Percentiles rank a stretch among this genome's conserved stretches.
phyloP scores from a whole-genome alignment of 2,113 vertebrate species.

The Pteropus alecto region DNA sequence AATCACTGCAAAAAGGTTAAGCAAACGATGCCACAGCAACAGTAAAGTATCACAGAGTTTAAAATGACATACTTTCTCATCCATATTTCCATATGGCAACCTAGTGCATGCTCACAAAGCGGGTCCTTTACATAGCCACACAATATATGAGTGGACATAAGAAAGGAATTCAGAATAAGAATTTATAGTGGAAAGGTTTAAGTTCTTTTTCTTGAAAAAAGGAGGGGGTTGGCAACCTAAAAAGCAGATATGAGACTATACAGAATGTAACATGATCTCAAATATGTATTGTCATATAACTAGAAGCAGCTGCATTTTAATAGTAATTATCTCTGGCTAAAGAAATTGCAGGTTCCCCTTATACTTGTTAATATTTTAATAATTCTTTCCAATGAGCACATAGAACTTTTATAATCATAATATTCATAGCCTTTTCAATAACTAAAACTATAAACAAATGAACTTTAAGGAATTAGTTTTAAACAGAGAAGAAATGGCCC shows the following conservation, averaged over 20 bases:
- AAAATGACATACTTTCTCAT: not conserved
- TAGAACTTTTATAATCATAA: not conserved
- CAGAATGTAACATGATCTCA: not conserved
- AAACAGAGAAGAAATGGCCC: not conserved
- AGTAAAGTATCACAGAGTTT: not conserved
- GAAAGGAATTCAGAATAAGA: not conserved
- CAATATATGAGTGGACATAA: rapidly evolving
- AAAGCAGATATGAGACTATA: not conserved
- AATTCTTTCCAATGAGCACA: not conserved
- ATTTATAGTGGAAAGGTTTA: not conserved
- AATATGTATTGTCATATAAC: too few species aligned
- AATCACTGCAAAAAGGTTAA: not conserved
- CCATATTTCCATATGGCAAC: not conserved
- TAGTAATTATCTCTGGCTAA: not conserved
- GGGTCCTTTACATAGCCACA: too few species aligned
- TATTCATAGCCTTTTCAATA: not conserved
- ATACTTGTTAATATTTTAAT: not conserved
- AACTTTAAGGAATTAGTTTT: not conserved
- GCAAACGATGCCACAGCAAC: not conserved
- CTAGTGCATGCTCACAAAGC: not conserved
- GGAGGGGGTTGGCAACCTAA: not conserved
- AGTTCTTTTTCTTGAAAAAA: not conserved
- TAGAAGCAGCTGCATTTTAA: not conserved
- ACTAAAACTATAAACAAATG: not conserved
- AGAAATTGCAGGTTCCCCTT: not conserved